Percentiles rank a stretch among this genome's conserved stretches.
phyloP scores from a whole-genome alignment of 1,140 invertebrate genomes.

The Drosophila kurseongensis region DNA sequence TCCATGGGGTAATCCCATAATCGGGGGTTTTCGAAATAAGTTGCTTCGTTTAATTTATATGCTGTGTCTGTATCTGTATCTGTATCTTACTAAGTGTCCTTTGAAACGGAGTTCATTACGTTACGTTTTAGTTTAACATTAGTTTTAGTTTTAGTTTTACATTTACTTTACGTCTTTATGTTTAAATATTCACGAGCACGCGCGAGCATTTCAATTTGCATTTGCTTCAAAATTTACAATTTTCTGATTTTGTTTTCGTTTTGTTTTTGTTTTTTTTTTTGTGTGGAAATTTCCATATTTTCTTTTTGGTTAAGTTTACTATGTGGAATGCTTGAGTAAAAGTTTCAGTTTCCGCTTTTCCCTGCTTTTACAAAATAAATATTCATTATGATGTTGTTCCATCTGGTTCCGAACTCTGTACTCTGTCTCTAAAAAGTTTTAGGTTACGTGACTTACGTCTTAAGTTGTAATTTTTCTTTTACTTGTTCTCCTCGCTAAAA shows the following conservation, averaged over 20 bases:
- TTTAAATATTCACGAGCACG: conserved; percentile 81
- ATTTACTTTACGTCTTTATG: conserved; percentile 49
- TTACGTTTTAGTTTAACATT: conserved; percentile 45
- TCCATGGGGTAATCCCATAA: conserved; percentile 11
- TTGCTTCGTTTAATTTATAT: conserved; percentile 43
- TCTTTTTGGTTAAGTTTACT: conserved; percentile 53
- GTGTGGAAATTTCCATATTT: conserved; percentile 26
- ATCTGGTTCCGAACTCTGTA: conserved; percentile 57
- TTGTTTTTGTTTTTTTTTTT: conserved; percentile 15
- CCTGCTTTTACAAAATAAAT: conserved; percentile 77
- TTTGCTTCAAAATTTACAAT: conserved; percentile 68
- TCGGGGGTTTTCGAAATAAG: conserved; percentile 15
- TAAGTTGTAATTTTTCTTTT: conserved; percentile 50
- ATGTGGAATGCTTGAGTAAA: conserved; percentile 73
- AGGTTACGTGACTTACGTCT: conserved; percentile 57
- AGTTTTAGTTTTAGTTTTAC: conserved; percentile 48
- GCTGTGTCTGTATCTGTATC: conserved; percentile 46
- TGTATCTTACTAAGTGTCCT: conserved; percentile 64
- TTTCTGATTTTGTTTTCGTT: conserved; percentile 19
- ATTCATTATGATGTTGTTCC: conserved; percentile 68
- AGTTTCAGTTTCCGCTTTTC: conserved; percentile 60
- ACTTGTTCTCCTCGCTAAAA: conserved; percentile 49
- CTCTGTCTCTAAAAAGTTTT: conserved; percentile 70
- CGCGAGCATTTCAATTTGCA: conserved; percentile 72
- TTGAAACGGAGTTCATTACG: conserved; percentile 57